A percentile compares a stretch with the other conserved stretches of the same genome.
phyloP scores from a whole-genome alignment of 2,888 invertebrate genomes.

The Drosophila pullipes region DNA sequence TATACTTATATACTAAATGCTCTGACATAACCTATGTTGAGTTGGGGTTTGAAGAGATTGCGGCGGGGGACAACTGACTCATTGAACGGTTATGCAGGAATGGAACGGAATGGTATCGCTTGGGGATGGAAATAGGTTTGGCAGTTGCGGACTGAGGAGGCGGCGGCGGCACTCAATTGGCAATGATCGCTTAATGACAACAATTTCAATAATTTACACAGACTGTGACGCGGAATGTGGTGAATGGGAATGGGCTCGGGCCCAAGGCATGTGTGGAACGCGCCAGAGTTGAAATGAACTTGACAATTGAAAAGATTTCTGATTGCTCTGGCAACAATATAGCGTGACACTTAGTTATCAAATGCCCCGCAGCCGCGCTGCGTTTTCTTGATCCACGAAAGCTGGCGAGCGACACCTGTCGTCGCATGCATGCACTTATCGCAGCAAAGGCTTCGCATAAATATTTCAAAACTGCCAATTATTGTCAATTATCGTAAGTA shows the following conservation, averaged over 20 bases:
- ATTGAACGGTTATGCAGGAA: slow-evolving; percentile 40
- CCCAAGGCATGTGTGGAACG: slow-evolving; percentile 22
- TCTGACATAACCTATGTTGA: slow-evolving; percentile 54
- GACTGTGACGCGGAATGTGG: slow-evolving; percentile 35
- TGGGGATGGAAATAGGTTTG: background rate
- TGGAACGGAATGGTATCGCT: background rate
- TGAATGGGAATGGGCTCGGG: background rate
- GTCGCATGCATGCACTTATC: background rate
- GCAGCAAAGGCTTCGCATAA: background rate
- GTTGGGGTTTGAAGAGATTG: background rate
- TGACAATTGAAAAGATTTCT: slow-evolving; percentile 37
- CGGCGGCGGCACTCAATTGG: slow-evolving; percentile 51
- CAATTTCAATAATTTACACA: slow-evolving; percentile 59
- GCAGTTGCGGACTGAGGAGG: background rate
- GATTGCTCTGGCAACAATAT: slow-evolving; percentile 46
- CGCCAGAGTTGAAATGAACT: slow-evolving; percentile 41
- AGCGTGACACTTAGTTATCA: slow-evolving; percentile 43
- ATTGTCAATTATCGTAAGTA: background rate
- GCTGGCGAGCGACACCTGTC: slow-evolving; percentile 29
- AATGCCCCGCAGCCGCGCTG: background rate
- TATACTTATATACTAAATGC: slow-evolving; percentile 12
- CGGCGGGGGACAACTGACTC: slow-evolving; percentile 43
- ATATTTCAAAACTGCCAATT: background rate
- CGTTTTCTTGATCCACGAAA: slow-evolving; percentile 7
- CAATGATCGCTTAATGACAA: slow-evolving; percentile 61